Percentiles rank a stretch among this genome's conserved stretches.
These are phyloP conservation scores for Chrysoperla carnea DNA, from an alignment of 1,140 invertebrate species.

Conservation along the genomic window DNA sequence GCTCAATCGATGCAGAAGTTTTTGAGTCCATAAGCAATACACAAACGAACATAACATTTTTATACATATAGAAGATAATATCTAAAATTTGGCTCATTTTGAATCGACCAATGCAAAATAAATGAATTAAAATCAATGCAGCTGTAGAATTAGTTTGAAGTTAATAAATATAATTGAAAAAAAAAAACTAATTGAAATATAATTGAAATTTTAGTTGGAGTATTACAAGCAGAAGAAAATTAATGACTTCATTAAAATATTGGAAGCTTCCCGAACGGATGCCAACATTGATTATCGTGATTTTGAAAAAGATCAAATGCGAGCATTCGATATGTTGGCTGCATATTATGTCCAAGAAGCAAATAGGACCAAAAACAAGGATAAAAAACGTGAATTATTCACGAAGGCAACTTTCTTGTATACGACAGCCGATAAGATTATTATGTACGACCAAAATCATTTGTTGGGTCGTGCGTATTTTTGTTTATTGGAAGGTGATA, in stretches of 20 bases:
- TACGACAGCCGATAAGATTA: slow-evolving; percentile 97
- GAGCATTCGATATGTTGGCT: slow-evolving; percentile 85
- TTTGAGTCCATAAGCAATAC: too few relatives aligned
- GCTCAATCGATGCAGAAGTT: too few relatives aligned
- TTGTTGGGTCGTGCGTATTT: slow-evolving; percentile 94
- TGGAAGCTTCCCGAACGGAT: slow-evolving; percentile 74
- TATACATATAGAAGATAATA: too few relatives aligned
- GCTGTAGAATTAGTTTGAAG: too few relatives aligned
- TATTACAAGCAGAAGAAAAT: slow-evolving; percentile 91
- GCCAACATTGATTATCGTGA: slow-evolving; percentile 80
- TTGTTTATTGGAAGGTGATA: slow-evolving; percentile 93
- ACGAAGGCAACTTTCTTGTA: slow-evolving; percentile 93
- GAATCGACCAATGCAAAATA: too few relatives aligned
- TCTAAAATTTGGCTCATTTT: too few relatives aligned
- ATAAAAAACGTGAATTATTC: slow-evolving; percentile 88
- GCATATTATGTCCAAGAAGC: slow-evolving; percentile 96
- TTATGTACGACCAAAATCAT: slow-evolving; percentile 99
- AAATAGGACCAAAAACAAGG: slow-evolving; percentile 89
- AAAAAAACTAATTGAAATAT: too few relatives aligned
- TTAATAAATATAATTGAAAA: too few relatives aligned
- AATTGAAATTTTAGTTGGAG: slow-evolving; percentile 49
- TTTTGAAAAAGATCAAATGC: slow-evolving; percentile 94
- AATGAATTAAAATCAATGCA: too few relatives aligned
- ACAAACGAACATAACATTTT: too few relatives aligned
- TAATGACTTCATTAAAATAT: slow-evolving; percentile 83